Conservation (phyloP, 1,140 invertebrate genomes). For the Semibalanus balanoides region DNA sequence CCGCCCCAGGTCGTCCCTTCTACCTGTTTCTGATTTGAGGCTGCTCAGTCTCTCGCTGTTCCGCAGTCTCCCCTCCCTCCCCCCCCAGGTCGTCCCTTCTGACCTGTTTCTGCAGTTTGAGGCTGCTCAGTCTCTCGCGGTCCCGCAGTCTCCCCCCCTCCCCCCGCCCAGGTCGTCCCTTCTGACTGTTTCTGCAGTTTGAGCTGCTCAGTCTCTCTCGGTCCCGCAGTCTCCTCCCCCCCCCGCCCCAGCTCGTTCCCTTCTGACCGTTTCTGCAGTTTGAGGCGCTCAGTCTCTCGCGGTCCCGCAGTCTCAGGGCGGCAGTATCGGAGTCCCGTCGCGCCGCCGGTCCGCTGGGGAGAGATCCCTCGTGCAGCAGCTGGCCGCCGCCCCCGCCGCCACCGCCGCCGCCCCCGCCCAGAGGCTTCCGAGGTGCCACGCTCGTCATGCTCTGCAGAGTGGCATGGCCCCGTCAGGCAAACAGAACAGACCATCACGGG, state of each 20-base stretch:
- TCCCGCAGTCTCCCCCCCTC: neutral
- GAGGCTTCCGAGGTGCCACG: slow-evolving; percentile 35
- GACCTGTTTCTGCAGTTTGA: neutral
- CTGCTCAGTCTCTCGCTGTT: no score
- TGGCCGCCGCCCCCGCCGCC: slow-evolving; percentile 39
- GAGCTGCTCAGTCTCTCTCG: neutral
- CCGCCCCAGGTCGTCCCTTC: no score
- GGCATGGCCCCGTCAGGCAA: no score
- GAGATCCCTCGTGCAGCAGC: slow-evolving; percentile 27
- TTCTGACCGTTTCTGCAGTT: neutral
- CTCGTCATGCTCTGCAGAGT: neutral
- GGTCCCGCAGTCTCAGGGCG: neutral
- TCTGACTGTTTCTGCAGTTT: no score
- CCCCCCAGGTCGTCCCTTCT: neutral
- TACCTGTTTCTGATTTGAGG: no score
- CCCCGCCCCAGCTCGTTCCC: no score
- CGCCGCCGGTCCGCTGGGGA: neutral
- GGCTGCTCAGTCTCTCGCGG: neutral
- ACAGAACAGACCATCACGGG: no score
- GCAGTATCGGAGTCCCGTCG: neutral
- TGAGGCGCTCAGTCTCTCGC: neutral
- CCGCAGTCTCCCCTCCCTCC: no score
- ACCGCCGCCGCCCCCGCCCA: no score
- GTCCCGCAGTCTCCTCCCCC: no score
- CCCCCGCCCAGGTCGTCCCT: no score